Base-by-base conservation (phyloP, 1,140 invertebrate genomes). In the Drosophila kanapiae region DNA sequence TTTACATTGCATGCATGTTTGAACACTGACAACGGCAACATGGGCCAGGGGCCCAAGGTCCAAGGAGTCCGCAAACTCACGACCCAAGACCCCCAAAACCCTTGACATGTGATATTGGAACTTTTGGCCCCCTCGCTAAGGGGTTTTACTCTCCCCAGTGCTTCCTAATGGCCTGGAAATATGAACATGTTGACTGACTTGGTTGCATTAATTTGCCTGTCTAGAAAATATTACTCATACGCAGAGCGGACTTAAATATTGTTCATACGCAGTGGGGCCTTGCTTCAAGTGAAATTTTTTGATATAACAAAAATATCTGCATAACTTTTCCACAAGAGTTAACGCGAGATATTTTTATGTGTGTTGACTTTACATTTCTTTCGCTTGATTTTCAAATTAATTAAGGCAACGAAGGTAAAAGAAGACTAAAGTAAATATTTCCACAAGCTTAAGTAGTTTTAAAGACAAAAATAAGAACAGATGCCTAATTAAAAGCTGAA, bases 1-100 rank as follows among this genome's bases (percentile, higher is more conserved):
- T 86, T 86, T 77, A 83, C 78, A 76, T 80, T 59, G 65, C 78
- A 82, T 85, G 78, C 82, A 82, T 84, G 81, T 83, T 84, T 71
- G 81, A 80, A 57, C 82, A 64, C 82, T 77, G 81, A 80, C 81
- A 80, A 80, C 43, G 14, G 29, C 63, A 57, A 31, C 61, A 43
- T 35, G 16, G 35, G 16, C 37, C 27, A n/a, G 35, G 33, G 61
- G 18, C 53, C 67, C 70, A 70, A 70, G 67, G 63, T 68, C 67
- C 67, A 47, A 40, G 47, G 29, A 47, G 64, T 27, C 33, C 23
- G 38, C 51, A 54, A 54, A 37, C 51, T 54, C 16, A 14, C 33
- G 51, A 23, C 35, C 53, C 53, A 31, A 51, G 23, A 23, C 23
- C 23, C 38, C 31, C 5, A 56, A 68, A 31, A 69, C 70, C 70